A percentile compares a stretch with the other conserved stretches of the same genome.
Evolutionary conservation across 1,140 invertebrate genomes (phyloP).

Genomic region (Camponotus vicinus): DNA sequence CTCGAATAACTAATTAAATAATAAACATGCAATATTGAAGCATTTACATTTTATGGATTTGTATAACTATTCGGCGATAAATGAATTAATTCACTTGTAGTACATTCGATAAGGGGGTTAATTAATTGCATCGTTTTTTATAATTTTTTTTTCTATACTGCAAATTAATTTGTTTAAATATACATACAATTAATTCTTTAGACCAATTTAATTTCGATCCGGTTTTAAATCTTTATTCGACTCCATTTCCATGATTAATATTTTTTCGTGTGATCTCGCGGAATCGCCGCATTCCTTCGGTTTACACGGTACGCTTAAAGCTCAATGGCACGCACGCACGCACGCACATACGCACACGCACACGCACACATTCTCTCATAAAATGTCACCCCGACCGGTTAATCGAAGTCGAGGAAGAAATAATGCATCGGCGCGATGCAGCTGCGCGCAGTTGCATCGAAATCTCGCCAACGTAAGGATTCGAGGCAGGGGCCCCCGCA

Average conservation of each 20-base stretch:
- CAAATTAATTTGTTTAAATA: neutral
- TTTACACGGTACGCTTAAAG: neutral
- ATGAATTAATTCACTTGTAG: conserved; percentile 36
- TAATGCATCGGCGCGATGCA: conserved; percentile 6
- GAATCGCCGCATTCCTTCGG: neutral
- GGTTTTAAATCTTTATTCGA: neutral
- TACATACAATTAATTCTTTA: neutral
- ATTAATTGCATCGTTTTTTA: conserved; percentile 20
- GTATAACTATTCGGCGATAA: neutral
- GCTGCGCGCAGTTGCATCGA: conserved; percentile 13
- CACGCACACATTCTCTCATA: no score
- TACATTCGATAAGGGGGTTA: neutral
- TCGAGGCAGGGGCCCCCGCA: neutral
- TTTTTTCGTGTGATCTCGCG: neutral
- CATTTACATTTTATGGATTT: conserved; percentile 25
- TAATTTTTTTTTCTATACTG: no score
- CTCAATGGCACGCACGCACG: neutral
- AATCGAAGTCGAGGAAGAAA: neutral
- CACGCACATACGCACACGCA: neutral
- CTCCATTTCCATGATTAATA: neutral
- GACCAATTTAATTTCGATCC: neutral
- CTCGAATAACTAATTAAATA: conserved; percentile 53
- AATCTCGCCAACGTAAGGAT: conserved; percentile 51
- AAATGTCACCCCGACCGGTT: conserved; percentile 1
- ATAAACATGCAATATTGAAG: neutral